Evolutionary conservation across 2,888 invertebrate species (phyloP).

Genomic region (Sabellastarte sp.): DNA sequence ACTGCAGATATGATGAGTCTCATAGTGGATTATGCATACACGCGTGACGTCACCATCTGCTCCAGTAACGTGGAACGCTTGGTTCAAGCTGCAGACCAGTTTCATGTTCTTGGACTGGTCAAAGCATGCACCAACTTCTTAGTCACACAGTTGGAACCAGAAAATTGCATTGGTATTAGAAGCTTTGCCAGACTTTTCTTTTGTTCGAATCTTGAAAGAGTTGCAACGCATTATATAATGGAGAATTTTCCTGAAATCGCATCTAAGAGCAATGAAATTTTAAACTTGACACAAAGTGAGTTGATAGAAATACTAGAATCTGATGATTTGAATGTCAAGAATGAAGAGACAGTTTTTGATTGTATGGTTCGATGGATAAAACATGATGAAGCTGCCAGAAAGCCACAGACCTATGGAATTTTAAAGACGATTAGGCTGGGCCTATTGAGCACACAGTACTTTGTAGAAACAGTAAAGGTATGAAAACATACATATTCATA

Average conservation of each 20-base stretch:
- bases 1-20: constrained; percentile 72
- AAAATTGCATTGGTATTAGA: constrained; percentile 82
- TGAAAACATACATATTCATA: too few species aligned
- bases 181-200: constrained; percentile 78
- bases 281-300: constrained; percentile 47
- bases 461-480: constrained; percentile 73
- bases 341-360: constrained; percentile 55
- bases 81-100: constrained; percentile 82
- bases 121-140: constrained; percentile 79
- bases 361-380: constrained; percentile 78
- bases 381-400: constrained; percentile 71
- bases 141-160: constrained; percentile 68
- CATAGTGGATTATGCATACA: constrained; percentile 82
- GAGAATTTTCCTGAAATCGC: constrained; percentile 40
- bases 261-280: constrained; percentile 36
- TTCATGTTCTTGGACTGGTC: constrained; percentile 79
- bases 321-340: constrained; percentile 55
- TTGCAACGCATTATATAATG: constrained; percentile 67
- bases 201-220: constrained; percentile 71
- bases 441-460: constrained; percentile 83
- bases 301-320: constrained; percentile 32
- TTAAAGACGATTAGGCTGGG: constrained; percentile 52
- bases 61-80: constrained; percentile 73
- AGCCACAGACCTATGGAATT: constrained; percentile 71
- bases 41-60: constrained; percentile 74